Evolutionary conservation across 2,113 vertebrate genomes (phyloP), one percentile per base, ranked within the genome.

Genomic region (Archilochus colubris): DNA sequence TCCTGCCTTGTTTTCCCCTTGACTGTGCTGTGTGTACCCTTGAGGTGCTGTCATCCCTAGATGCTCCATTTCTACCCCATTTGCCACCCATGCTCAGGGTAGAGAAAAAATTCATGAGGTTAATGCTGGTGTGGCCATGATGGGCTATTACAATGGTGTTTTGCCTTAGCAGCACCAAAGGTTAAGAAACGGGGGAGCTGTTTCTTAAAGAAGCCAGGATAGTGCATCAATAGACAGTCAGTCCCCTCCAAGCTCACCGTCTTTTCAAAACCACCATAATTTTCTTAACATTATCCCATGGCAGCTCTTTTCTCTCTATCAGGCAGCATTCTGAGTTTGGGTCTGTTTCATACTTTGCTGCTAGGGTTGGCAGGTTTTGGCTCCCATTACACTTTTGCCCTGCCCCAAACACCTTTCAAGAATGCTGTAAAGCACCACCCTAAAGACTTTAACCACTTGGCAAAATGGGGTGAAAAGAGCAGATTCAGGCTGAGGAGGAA

Each of bases 311-410:
- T 46, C 55, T 22, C 44, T 21, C 48, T 88, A 89, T 79, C 50
- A 46, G 44, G 58, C 58, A 85, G 33, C 30, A 88, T 80, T 31
- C 27, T 89, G 55, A 9, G 43, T 51, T 67, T 87, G 40, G 31
- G 24, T 82, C 79, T 79, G 44, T 76, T 89, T 85, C 18, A 17
- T 13, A 72, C 59, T 21, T 51, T 73, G 61, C 73, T 83, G 33
- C n/a, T 12, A 18, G 21, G 15, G 21, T 66, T 23, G 44, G 44
- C 27, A 89, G 82, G 58, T 64, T 94, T 93, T 24, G 16, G 22
- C 23, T 90, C 20, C 66, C 7, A 0, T 4, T 30, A 17, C 0
- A 3, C 6, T 19, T 3, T 0, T 4, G 15, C 50, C 57, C 30
- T 58, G 30, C 19, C 30, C 17, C 2, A 21, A 84, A 62, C 16